These are phyloP conservation scores for Eupleurogrammus muticus DNA, from an alignment of 2,797 vertebrate species.

Conservation along the genomic window DNA sequence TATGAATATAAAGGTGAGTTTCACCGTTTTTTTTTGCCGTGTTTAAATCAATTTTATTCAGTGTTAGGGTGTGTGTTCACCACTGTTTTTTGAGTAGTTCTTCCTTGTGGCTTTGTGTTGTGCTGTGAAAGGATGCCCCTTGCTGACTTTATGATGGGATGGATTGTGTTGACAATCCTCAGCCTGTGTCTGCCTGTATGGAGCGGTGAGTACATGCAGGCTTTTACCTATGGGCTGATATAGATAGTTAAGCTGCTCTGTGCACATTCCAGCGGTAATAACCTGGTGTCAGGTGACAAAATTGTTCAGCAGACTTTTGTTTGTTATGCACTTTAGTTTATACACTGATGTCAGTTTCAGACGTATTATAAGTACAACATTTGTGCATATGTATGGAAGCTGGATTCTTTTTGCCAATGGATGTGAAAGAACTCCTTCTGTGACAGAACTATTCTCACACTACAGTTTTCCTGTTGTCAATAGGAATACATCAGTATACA, in stretches of 20 bases:
- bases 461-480: no score
- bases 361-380: no score
- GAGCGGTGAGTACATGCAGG: slow-evolving; percentile 54
- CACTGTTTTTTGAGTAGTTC: not conserved
- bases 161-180: slow-evolving; percentile 41
- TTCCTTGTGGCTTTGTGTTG: slow-evolving; percentile 1
- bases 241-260: not conserved
- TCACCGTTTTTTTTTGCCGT: slow-evolving; percentile 49
- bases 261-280: not conserved
- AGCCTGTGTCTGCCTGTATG: slow-evolving; percentile 38
- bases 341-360: no score
- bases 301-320: no score
- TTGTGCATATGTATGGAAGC: no score
- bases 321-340: no score
- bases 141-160: slow-evolving; percentile 31
- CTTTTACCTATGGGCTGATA: not conserved
- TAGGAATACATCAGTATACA: no score
- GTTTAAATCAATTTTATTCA: slow-evolving; percentile 30
- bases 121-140: slow-evolving; percentile 47
- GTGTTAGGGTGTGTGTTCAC: slow-evolving; percentile 7
- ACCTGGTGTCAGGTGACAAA: no score
- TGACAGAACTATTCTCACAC: no score
- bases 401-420: no score
- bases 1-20: slow-evolving; percentile 45
- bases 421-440: no score